These are phyloP conservation scores for Hydropotes inermis DNA, from an alignment of 2,113 vertebrate species.

Conservation along the genomic window DNA sequence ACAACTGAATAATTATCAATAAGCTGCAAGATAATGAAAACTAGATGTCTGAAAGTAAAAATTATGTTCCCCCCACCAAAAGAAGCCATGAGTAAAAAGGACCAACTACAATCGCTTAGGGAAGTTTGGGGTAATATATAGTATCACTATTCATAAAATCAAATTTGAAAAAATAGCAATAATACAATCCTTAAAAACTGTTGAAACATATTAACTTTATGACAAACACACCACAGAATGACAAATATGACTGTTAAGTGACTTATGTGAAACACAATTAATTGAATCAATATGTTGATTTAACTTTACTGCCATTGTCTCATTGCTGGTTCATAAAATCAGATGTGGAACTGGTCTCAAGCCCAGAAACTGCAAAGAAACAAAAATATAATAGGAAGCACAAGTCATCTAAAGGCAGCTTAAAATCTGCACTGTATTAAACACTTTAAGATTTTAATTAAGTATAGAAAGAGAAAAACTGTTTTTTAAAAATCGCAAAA, in stretches of 20 bases:
- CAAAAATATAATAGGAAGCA: conserved; percentile 38
- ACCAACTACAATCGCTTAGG: background rate
- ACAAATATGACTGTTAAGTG: conserved; percentile 10
- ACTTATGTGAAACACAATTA: conserved; percentile 23
- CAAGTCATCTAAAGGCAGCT: background rate
- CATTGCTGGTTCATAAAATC: conserved; percentile 29
- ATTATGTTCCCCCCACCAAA: background rate
- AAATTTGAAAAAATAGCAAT: background rate
- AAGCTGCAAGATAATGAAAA: conserved; percentile 29
- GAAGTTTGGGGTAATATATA: background rate
- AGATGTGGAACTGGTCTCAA: conserved; percentile 5
- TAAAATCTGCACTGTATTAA: background rate
- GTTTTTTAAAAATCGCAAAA: conserved; percentile 22
- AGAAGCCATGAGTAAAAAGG: background rate
- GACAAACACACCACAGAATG: conserved; percentile 25
- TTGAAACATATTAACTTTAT: conserved; percentile 20
- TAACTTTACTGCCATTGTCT: conserved; percentile 4
- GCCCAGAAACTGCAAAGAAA: conserved; percentile 24
- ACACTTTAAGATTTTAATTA: background rate
- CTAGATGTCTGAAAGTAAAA: background rate
- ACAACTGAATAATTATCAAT: background rate
- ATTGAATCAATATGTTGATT: conserved; percentile 27
- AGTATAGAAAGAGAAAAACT: background rate
- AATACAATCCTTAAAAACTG: conserved; percentile 24
- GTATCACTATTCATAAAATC: conserved; percentile 39